A percentile compares a stretch with the other conserved stretches of the same genome.
Conservation (phyloP, 2,113 vertebrate genomes). For the Rattus rattus region DNA sequence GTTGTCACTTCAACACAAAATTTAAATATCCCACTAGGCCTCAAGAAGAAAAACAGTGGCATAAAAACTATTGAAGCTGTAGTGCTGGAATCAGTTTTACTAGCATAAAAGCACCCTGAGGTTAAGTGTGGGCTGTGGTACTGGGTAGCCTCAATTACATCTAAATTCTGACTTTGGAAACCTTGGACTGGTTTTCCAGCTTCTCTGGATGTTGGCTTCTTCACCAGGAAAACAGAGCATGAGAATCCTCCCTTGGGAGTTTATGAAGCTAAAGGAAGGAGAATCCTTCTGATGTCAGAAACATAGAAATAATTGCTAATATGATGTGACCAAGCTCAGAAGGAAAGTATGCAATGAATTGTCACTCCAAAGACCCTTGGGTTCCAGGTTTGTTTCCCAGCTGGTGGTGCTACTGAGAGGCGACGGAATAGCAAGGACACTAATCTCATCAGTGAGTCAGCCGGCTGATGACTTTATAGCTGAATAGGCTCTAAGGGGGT, state of each 20-base stretch:
- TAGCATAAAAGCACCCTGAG: not conserved
- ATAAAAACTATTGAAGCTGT: not conserved
- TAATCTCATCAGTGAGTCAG: not conserved
- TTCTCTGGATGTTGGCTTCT: not conserved
- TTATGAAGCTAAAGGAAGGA: not conserved
- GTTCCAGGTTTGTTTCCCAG: not conserved
- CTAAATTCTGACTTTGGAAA: not conserved
- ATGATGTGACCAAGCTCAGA: not conserved
- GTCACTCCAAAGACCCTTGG: not conserved
- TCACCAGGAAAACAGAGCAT: slow-evolving; percentile 4
- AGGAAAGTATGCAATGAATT: not conserved
- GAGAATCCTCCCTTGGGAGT: not conserved
- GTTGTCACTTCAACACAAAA: slow-evolving; percentile 21
- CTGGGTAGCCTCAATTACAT: not conserved
- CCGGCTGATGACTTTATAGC: not conserved
- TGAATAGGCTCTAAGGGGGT: not conserved
- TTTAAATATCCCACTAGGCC: not conserved
- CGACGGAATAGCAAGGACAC: no score
- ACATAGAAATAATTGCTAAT: not conserved
- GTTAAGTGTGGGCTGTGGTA: not conserved
- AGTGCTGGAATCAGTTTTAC: not conserved
- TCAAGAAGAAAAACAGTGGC: slow-evolving; percentile 4
- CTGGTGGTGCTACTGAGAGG: not conserved
- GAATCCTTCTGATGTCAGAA: not conserved
- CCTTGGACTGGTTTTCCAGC: not conserved